Conservation (phyloP, 2,888 invertebrate species). For the Agrochola circellaris region DNA sequence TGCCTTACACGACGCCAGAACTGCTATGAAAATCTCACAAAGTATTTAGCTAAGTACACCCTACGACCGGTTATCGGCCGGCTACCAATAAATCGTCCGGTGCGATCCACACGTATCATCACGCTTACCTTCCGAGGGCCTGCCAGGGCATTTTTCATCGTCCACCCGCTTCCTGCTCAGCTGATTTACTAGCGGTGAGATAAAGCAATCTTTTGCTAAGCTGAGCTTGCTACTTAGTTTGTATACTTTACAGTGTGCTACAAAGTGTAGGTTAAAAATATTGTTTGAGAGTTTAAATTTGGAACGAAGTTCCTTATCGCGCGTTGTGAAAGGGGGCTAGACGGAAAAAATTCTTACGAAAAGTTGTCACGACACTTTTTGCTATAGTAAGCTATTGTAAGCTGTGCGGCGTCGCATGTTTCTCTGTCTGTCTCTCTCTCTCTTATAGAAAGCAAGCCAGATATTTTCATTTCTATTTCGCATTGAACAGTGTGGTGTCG, state of each 20-base stretch:
- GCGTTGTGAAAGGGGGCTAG: no score
- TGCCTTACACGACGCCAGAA: not conserved
- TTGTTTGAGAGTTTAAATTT: not conserved
- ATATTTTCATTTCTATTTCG: no score
- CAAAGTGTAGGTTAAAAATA: constrained; percentile 25
- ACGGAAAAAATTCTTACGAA: no score
- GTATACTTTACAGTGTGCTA: constrained; percentile 12
- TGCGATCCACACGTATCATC: constrained; percentile 73
- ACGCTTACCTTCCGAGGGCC: constrained; percentile 65
- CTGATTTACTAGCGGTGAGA: constrained; percentile 77
- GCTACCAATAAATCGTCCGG: constrained; percentile 69
- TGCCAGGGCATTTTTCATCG: constrained; percentile 79
- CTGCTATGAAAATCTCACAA: constrained; percentile 45
- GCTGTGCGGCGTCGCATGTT: no score
- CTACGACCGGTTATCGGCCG: constrained; percentile 48
- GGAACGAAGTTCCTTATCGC: no score
- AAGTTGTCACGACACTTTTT: no score
- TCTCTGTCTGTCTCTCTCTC: no score
- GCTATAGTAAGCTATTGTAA: no score
- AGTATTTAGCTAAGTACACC: constrained; percentile 63
- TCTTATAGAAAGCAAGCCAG: no score
- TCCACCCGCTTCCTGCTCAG: constrained; percentile 72
- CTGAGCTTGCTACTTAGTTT: constrained; percentile 55
- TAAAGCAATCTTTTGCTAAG: constrained; percentile 74
- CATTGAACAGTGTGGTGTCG: no score